Evolutionary conservation across 1,140 invertebrate genomes (phyloP).

Genomic region (Drosophila burlai): DNA sequence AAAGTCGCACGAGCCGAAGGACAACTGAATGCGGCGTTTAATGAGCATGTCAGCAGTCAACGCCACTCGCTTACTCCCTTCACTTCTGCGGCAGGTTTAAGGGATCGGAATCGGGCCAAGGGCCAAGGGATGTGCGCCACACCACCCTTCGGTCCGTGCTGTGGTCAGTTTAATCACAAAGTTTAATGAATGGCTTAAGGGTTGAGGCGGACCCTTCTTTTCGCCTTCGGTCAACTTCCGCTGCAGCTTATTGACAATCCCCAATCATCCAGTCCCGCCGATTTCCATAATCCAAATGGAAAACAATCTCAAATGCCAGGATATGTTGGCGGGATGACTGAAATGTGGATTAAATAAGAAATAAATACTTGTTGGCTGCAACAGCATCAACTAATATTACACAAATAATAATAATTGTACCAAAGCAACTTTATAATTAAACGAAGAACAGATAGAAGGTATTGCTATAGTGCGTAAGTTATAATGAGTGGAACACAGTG

Average conservation of each 20-base stretch:
- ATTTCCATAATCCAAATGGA: constrained; percentile 50
- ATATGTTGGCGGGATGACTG: too few species aligned
- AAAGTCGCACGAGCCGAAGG: constrained; percentile 8
- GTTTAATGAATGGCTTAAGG: constrained; percentile 79
- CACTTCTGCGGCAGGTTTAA: constrained; percentile 25
- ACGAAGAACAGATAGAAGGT: too few species aligned
- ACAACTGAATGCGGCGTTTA: constrained; percentile 71
- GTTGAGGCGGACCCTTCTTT: constrained; percentile 23
- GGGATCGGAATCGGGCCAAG: neutral
- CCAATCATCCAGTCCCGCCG: constrained; percentile 20
- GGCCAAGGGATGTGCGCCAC: constrained; percentile 11
- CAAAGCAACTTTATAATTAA: too few species aligned
- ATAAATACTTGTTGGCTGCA: too few species aligned
- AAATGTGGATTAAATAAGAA: too few species aligned
- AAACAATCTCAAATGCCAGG: constrained; percentile 9
- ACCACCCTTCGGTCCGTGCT: constrained; percentile 17
- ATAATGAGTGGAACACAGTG: too few species aligned
- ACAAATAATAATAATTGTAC: too few species aligned
- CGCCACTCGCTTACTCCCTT: constrained; percentile 35
- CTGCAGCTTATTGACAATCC: constrained; percentile 27
- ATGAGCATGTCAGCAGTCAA: constrained; percentile 76
- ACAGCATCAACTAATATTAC: too few species aligned
- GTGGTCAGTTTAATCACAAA: constrained; percentile 78
- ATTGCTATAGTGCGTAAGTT: too few species aligned
- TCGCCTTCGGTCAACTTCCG: constrained; percentile 18